A percentile compares a stretch with the other conserved stretches of the same genome.
Conservation (phyloP, 2,797 vertebrate genomes). For the Percopsis omiscomaycus region DNA sequence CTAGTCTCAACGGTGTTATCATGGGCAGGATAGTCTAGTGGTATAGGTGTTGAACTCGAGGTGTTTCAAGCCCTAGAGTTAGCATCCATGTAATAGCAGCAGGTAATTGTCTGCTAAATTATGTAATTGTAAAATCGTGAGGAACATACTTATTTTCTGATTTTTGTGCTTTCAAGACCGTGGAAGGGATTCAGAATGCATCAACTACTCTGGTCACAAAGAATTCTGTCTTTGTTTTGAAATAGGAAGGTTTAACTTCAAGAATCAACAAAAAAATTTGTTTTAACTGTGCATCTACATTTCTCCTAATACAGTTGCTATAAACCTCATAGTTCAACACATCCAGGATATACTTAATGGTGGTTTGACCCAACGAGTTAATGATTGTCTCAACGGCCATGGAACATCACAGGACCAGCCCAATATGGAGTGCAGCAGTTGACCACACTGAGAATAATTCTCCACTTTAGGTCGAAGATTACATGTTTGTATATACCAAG, state of each 20-base stretch:
- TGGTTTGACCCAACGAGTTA: conserved; percentile 85
- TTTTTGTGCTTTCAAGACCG: conserved; percentile 16
- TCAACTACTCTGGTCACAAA: conserved; percentile 21
- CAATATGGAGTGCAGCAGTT: conserved; percentile 87
- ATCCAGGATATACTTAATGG: conserved; percentile 95
- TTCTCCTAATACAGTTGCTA: conserved; percentile 82
- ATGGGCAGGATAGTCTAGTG: no score
- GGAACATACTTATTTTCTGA: conserved; percentile 49
- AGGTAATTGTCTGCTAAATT: no score
- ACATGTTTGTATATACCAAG: conserved; percentile 34
- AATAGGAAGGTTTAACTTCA: conserved; percentile 24
- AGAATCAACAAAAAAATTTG: no score
- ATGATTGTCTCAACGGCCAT: conserved; percentile 81
- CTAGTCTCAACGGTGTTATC: conserved; percentile 36
- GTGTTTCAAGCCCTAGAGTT: no score
- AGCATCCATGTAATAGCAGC: no score
- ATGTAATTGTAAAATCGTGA: neutral
- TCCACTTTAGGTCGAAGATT: conserved; percentile 3
- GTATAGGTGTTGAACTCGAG: no score
- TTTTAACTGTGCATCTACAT: conserved; percentile 1
- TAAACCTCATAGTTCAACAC: conserved; percentile 96
- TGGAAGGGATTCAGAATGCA: conserved; percentile 18
- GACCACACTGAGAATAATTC: conserved; percentile 83
- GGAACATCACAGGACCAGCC: conserved; percentile 77
- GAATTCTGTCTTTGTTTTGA: conserved; percentile 29